These are phyloP conservation scores for Melanerpes formicivorus DNA, from an alignment of 2,113 vertebrate genomes.

Conservation along the genomic window DNA sequence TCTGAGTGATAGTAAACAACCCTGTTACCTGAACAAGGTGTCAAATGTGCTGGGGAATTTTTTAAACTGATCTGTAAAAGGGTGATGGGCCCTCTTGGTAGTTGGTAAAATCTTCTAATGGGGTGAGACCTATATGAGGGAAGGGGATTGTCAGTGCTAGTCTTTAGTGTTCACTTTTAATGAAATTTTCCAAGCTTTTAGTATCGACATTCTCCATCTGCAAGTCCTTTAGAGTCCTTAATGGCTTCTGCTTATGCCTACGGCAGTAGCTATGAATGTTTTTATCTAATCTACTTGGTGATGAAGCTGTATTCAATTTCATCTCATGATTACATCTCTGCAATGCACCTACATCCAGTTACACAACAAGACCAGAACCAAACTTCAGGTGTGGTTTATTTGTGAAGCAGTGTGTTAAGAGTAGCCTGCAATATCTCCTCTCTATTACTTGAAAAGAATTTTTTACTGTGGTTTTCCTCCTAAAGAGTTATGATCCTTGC, in stretches of 20 bases:
- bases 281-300: constrained; percentile 41
- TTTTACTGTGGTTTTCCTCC: background rate
- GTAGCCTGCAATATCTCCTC: background rate
- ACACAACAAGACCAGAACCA: background rate
- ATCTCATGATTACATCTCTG: constrained; percentile 16
- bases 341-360: background rate
- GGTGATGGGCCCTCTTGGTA: background rate
- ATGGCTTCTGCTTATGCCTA: constrained; percentile 32
- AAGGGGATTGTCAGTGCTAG: background rate
- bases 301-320: constrained; percentile 45
- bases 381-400: background rate
- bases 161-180: background rate
- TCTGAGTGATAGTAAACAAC: background rate
- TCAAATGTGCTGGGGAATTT: background rate
- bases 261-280: constrained; percentile 20
- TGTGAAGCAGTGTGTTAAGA: background rate
- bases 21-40: background rate
- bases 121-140: background rate
- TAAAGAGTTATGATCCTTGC: background rate
- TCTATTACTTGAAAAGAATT: background rate
- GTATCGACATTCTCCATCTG: background rate
- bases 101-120: background rate
- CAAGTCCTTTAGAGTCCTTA: constrained; percentile 32
- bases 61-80: background rate
- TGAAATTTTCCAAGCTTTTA: background rate